These are phyloP conservation scores for Zosterops japonicus DNA, from an alignment of 2,113 vertebrate species.

Conservation along the genomic window DNA sequence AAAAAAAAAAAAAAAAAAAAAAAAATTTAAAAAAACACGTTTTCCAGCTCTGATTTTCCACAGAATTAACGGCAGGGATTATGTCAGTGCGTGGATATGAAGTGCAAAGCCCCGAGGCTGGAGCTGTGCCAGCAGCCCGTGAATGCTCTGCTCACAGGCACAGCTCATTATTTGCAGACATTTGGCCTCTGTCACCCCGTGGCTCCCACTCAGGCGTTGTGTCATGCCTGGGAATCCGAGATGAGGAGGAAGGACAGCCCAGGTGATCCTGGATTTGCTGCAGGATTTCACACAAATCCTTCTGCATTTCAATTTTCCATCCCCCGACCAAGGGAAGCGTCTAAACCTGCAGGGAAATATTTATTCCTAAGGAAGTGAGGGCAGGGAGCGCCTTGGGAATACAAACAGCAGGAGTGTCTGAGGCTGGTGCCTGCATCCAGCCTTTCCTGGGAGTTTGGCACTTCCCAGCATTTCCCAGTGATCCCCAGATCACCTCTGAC, in stretches of 20 bases:
- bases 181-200: not conserved
- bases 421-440: not conserved
- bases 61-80: not conserved
- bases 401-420: no score
- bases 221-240: not conserved
- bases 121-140: not conserved
- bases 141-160: not conserved
- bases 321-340: not conserved
- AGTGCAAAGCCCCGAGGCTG: not conserved
- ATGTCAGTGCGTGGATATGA: not conserved
- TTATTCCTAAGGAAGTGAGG: not conserved
- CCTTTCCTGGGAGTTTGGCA: rapidly evolving
- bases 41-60: not conserved
- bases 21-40: not conserved
- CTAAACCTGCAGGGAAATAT: not conserved
- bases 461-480: not conserved
- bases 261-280: not conserved
- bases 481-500: not conserved
- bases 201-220: not conserved
- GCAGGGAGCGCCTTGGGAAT: not conserved
- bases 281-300: not conserved
- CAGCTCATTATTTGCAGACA: not conserved
- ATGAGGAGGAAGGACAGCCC: not conserved
- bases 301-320: not conserved
- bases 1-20: not conserved